These are phyloP conservation scores for Temnothorax rugatulus DNA, from an alignment of 2,888 invertebrate genomes.

Conservation along the genomic window DNA sequence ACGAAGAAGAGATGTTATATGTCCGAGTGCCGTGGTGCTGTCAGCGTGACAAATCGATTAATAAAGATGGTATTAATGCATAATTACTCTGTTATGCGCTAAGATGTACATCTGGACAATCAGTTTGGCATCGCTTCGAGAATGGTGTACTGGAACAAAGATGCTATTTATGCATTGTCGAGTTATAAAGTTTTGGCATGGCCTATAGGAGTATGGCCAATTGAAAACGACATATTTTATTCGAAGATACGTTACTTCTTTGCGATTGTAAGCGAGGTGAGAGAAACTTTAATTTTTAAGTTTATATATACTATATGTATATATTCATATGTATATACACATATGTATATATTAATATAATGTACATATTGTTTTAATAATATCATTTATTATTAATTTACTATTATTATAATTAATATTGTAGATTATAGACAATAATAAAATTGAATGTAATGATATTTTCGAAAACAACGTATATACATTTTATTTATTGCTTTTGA, in stretches of 20 bases:
- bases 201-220: conserved; percentile 50
- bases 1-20: not conserved
- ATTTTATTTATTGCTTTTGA: not conserved
- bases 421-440: not conserved
- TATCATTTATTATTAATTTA: too few relatives aligned
- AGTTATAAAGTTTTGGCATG: conserved; percentile 31
- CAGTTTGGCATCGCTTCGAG: not conserved
- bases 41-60: conserved; percentile 1
- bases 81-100: not conserved
- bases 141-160: conserved; percentile 31
- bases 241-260: conserved; percentile 47
- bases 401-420: too few relatives aligned
- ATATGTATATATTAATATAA: not conserved
- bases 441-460: too few relatives aligned
- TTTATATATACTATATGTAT: not conserved
- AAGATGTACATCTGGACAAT: conserved; percentile 21
- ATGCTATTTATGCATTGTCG: conserved; percentile 39
- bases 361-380: too few relatives aligned
- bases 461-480: not conserved
- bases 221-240: conserved; percentile 39
- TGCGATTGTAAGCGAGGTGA: conserved; percentile 35
- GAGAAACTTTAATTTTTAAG: not conserved
- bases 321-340: not conserved
- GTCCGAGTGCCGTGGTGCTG: not conserved
- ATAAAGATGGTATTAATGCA: conserved; percentile 25